A percentile compares a stretch with the other conserved stretches of the same genome.
Evolutionary conservation across 2,888 invertebrate species (phyloP).

Genomic region (Rapana venosa): DNA sequence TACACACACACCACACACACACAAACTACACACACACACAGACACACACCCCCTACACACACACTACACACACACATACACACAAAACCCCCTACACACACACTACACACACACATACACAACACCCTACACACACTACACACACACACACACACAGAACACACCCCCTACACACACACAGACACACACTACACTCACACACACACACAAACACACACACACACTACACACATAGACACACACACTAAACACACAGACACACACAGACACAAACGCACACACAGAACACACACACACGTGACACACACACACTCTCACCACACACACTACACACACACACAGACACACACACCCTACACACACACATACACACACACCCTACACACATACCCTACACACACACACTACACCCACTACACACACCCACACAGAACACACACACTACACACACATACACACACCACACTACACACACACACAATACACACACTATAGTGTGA

Average conservation of each 20-base stretch:
- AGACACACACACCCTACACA: neutral
- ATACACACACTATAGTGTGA: no score
- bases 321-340: neutral
- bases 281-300: no score
- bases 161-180: neutral
- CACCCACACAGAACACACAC: neutral
- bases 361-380: no score
- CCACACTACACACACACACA: neutral
- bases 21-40: neutral
- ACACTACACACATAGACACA: neutral
- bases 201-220: slow-evolving; percentile 1
- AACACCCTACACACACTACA: slow-evolving; percentile 29
- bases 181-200: no score
- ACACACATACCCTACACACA: no score
- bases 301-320: neutral
- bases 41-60: no score
- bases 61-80: neutral
- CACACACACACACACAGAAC: slow-evolving; percentile 31
- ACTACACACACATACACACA: neutral
- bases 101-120: neutral
- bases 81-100: slow-evolving; percentile 19
- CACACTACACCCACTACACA: neutral
- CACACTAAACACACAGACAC: slow-evolving; percentile 27
- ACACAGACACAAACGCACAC: neutral
- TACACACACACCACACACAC: slow-evolving; percentile 84